A percentile compares a stretch with the other conserved stretches of the same genome.
phyloP scores from a whole-genome alignment of 92 coral and sea anemone genomes.

The Palythoa grandiflora region DNA sequence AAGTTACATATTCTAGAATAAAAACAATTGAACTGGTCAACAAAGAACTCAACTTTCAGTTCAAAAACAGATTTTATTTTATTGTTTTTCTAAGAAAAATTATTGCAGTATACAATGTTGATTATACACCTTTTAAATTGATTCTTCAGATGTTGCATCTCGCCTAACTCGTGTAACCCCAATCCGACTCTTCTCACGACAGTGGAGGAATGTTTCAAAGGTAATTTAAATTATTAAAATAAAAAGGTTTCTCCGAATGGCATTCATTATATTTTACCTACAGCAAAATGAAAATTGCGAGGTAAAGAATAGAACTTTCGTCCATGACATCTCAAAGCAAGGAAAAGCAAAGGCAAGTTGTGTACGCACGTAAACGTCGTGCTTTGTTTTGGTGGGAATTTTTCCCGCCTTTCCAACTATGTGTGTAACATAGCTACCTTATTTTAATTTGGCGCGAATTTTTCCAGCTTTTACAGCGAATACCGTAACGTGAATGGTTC shows the following conservation, averaged over 20 bases:
- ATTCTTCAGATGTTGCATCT: conserved; percentile 61
- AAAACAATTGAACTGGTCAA: too few species aligned
- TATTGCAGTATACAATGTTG: background rate
- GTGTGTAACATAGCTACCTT: background rate
- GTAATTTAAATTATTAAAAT: conserved; percentile 18
- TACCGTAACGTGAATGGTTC: too few species aligned
- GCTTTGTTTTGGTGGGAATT: too few species aligned
- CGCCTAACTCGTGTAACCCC: conserved; percentile 61
- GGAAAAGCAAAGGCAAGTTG: too few species aligned
- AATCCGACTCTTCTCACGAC: conserved; percentile 54
- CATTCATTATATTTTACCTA: background rate
- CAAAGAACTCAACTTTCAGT: too few species aligned
- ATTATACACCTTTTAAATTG: background rate
- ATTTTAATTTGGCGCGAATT: background rate
- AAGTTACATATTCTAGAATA: too few species aligned
- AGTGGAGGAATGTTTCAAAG: conserved; percentile 61
- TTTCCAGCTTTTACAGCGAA: background rate
- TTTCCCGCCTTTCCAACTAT: background rate
- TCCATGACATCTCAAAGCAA: too few species aligned
- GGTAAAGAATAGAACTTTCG: background rate
- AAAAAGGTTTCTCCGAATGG: background rate
- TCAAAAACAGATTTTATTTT: too few species aligned
- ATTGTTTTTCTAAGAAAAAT: background rate
- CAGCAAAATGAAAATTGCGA: too few species aligned
- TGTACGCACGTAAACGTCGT: too few species aligned